Evolutionary conservation across 2,888 invertebrate genomes (phyloP), one percentile per base, ranked within the genome.

Genomic region (Thymelicus lineola): DNA sequence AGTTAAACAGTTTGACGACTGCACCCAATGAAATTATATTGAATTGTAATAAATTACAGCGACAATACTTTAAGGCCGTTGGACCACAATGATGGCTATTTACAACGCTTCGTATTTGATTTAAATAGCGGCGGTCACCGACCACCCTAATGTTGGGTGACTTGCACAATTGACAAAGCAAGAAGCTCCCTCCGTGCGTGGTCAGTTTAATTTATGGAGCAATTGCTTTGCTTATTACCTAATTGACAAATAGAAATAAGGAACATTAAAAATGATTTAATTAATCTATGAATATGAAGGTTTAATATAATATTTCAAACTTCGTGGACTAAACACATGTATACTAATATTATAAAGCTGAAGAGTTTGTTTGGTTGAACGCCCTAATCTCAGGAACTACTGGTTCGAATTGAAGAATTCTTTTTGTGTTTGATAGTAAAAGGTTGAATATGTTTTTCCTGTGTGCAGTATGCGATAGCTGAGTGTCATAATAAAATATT

Each of bases 21-120:
- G 71, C 70, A 82, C 85, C 86, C 90, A 93, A 91, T 93, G 89
- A 93, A 93, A 91, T 90, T 86, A 87, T 87, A 91, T 90, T 87
- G 90, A 88, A 88, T 84, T 81, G 84, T 83, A 76, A 89, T 93
- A 92, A 91, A 91, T 93, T 84, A 84, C 78, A 76, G 76, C 75
- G 78, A 86, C 86, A 87, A 86, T 86, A 81, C 81, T 77, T 69
- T 67, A 74, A 84, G 84, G 82, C 81, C 74, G 83, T 84, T 82
- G 81, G 84, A 80, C 77, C 81, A 88, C 86, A 87, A 86, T 85
- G 83, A 83, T 82, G 77, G 74, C 77, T 80, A 77, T 86, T 86
- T 83, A 88, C 86, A 87, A 86, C 82, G 79, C 73, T 67, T 60
- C 74, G 77, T 88, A 87, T 89, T 88, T 86, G 83, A 86, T 82